Base-by-base conservation (phyloP, 2,797 vertebrate species). In the Acestrorhynchus altus region DNA sequence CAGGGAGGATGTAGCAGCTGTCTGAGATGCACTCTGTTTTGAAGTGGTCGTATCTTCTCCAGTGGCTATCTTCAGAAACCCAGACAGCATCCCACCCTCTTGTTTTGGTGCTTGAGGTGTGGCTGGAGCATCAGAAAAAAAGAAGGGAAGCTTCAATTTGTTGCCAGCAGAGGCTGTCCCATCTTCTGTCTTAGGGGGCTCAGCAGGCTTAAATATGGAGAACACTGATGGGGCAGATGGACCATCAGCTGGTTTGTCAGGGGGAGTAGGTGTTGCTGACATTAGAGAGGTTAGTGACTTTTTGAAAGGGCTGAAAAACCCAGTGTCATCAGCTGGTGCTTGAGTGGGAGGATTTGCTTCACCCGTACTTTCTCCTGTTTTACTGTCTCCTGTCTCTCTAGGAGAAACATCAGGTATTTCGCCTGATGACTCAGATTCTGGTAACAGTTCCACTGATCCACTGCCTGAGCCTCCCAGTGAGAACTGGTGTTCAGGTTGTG, bases 211-310 rank as follows among this genome's bases (percentile, higher is more conserved):
- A 57, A 80, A 88, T 59, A 59, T 82, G 35, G 86, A 83, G 73
- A 87, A 85, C 80, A 88, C 87, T 84, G 79, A 89, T 24, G 78
- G 60, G 7, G 69, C 78, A 72, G n/a, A 81, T 54, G 0, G 12
- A 42, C 78, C 68, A 28, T 94, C 91, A 84, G 76, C 16, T 8
- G 81, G 31, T 79, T 72, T 91, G 81, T 91, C 91, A 57, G 89
- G 88, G 26, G 73, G 4, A 16, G 60, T 22, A 46, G 91, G 82
- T 74, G 52, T 76, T 71, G 56, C 64, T 71, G 94, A 91, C 22
- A 98, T 94, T 18, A 98, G 88, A 0, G 94, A 95, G 79, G 95
- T 96, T 20, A 97, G 86, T 66, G 96, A 97, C 86, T 96, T 98
- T 84, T 93, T 97, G 66, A 98, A 94, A 13, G 96, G 96, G 72